Base-by-base conservation (phyloP, 2,888 invertebrate genomes). In the Priapulus caudatus region DNA sequence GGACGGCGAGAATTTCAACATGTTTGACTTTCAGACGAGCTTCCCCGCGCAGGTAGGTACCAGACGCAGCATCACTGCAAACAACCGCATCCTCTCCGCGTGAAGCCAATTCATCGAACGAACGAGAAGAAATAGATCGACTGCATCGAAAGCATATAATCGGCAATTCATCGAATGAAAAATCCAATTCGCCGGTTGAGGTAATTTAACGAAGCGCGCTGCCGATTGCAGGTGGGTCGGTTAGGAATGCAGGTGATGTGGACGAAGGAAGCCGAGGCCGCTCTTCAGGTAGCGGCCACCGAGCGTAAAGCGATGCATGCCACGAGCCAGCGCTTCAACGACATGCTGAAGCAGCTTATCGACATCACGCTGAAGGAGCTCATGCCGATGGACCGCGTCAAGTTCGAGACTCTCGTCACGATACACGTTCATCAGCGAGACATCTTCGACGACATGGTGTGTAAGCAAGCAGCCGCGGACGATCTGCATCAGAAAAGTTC, bases 371-470 rank as follows among this genome's bases (percentile, higher is more conserved):
- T 93, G 0, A 78, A 86, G 56, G 91, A 93, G 72, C 77, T 95
- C 4, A 79, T 82, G 1, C 87, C 86, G 69, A 85, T 92, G 52
- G 92, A 93, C 66, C 77, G 93, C 57, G 91, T 84, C 1, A 95
- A 93, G 70, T 95, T 90, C 66, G 95, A 95, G 72, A 95, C 95
- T 0, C 75, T 95, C 2, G 93, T 95, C 65, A 95, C 93, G 0
- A 93, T 95, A 60, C 93, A 95, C 65, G 93, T 95, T 0, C 95
- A 95, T 75, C 95, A 95, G 70, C 78, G 92, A 53, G 95, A 95
- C 70, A 95, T 95, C 58, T 95, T 95, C 70, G 93, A 95, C 73
- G 86, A 89, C 68, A 72, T 95, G 80, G 91, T 90, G 73, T 74
- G 74, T 64, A 21, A 19, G 16, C n/a, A n/a, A n/a, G n/a, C n/a